Conservation (phyloP, 2,113 vertebrate genomes). For the Corythaixoides concolor region DNA sequence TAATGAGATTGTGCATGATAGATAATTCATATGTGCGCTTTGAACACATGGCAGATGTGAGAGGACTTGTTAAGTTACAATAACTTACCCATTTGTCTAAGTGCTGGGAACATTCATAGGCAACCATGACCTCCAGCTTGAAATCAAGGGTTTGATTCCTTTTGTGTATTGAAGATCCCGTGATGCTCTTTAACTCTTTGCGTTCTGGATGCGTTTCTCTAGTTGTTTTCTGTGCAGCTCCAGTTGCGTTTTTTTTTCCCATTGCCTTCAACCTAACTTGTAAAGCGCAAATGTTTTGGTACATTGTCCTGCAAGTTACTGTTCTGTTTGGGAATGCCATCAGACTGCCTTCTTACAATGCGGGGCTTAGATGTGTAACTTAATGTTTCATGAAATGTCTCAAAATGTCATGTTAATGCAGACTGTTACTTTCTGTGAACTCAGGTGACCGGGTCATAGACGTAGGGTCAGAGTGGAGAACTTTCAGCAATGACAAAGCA, state of each 20-base stretch:
- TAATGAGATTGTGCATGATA: not conserved
- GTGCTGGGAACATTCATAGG: not conserved
- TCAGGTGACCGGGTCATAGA: slow-evolving; percentile 97
- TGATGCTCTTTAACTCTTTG: not conserved
- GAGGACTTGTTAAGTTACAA: not conserved
- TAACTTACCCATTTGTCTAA: not conserved
- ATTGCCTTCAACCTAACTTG: not conserved
- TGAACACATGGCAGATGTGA: not conserved
- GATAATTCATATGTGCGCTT: not conserved
- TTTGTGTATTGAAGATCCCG: not conserved
- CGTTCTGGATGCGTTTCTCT: not conserved
- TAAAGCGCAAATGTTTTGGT: not conserved
- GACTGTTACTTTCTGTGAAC: not conserved
- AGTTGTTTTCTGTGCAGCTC: not conserved
- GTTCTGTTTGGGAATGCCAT: not conserved
- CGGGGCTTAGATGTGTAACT: not conserved
- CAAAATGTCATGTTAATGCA: not conserved
- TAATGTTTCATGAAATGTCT: not conserved
- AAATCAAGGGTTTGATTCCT: not conserved
- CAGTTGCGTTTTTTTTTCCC: not conserved
- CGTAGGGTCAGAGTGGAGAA: slow-evolving; percentile 98
- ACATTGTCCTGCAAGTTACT: not conserved
- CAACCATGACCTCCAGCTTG: not conserved
- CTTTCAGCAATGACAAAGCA: slow-evolving; percentile 98
- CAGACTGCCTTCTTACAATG: not conserved